These are phyloP conservation scores for Apodemia mormo DNA, from an alignment of 2,888 invertebrate species.

Conservation along the genomic window DNA sequence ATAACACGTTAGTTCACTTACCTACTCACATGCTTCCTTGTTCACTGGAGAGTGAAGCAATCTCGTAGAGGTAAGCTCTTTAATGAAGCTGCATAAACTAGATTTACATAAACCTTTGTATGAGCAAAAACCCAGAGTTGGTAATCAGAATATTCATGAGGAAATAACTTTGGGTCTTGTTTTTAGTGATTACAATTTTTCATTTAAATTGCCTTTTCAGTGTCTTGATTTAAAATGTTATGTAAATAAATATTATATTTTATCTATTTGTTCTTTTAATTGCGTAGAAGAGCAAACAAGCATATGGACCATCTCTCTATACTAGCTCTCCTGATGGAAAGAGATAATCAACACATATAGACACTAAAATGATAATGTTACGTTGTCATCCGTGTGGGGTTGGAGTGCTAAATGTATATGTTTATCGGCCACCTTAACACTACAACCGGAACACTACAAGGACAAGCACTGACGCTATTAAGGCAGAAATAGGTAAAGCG, in stretches of 20 bases:
- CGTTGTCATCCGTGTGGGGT: too few species aligned
- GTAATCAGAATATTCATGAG: slow-evolving; percentile 17
- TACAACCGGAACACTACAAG: too few species aligned
- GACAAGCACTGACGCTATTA: too few species aligned
- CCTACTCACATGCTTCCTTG: not conserved
- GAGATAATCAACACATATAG: too few species aligned
- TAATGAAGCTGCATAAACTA: slow-evolving; percentile 5
- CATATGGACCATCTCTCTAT: too few species aligned
- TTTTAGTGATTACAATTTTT: slow-evolving; percentile 1
- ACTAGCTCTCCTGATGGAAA: too few species aligned
- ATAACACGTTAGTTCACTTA: slow-evolving; percentile 5
- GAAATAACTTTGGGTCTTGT: slow-evolving; percentile 9
- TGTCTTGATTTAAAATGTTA: not conserved
- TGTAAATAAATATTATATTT: not conserved
- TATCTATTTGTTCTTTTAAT: too few species aligned
- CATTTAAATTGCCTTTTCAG: slow-evolving; percentile 1
- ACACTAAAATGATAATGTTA: too few species aligned
- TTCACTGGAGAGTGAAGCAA: slow-evolving; percentile 17
- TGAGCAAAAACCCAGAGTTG: slow-evolving; percentile 7
- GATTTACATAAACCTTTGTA: slow-evolving; percentile 18
- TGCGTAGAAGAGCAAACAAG: too few species aligned
- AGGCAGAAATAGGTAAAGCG: too few species aligned
- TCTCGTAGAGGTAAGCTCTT: slow-evolving; percentile 6
- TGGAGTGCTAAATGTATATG: too few species aligned
- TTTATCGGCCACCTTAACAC: too few species aligned